Base-by-base conservation (phyloP, 2,888 invertebrate genomes). In the Apamea crenata region DNA sequence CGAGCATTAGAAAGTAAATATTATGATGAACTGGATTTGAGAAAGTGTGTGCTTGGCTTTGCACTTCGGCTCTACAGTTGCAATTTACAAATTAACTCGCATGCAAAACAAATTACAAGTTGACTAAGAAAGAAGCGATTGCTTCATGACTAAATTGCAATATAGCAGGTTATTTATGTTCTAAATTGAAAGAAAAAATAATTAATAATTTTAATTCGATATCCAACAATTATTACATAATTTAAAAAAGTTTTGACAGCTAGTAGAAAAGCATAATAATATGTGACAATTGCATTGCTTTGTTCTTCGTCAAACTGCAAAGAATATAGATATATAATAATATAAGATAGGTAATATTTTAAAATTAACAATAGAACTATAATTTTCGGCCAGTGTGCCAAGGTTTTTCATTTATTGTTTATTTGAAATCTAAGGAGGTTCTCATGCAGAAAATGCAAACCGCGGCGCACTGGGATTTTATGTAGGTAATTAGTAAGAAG, bases 341-440 rank as follows among this genome's bases (percentile, higher is more conserved):
- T n/a, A 36, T 36, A 78, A 59, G 25, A 53, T 3, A 2, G 16
- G 0, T 8, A 36, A 36, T 32, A 63, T 61, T 44, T 82, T 61
- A 4, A 68, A 75, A 75, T 25, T 14, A 21, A 75, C n/a, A 80
- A 83, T 53, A 2, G 10, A 83, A 63, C n/a, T 14, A 4, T 25
- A 29, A 25, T 77, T 80, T 80, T 83, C 44, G 68, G 68, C 61
- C 68, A 80, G 80, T 83, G 53, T 83, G 77, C 68, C 77, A 80
- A 80, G 80, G 80, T 68, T 68, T 2, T 47, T 36, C 4, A 61
- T 32, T 32, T 2, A 68, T 63, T 83, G 16, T 83, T 68, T 47
- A 76, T 68, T 83, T 83, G 10, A 68, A 25, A 68, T n/a, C 29
- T 4, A 83, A 68, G 36, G 50, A 77, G 77, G 44, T 77, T 83